These are phyloP conservation scores for Lasioglossum leucozonium DNA, from an alignment of 2,888 invertebrate species.

Conservation along the genomic window DNA sequence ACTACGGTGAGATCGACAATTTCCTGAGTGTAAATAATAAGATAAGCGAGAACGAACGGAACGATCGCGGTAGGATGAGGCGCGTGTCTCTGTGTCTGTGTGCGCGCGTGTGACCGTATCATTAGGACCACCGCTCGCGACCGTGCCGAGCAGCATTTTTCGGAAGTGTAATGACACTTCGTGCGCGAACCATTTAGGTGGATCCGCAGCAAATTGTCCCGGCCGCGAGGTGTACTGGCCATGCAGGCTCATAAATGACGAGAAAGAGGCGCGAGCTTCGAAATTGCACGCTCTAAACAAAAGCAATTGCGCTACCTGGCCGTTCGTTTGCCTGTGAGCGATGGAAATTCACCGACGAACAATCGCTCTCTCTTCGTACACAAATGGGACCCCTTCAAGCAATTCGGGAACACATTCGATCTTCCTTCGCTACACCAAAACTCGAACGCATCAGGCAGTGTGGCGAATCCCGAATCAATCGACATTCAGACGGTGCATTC, in stretches of 20 bases:
- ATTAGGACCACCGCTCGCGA: constrained; percentile 71
- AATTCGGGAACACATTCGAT: not conserved
- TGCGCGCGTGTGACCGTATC: constrained; percentile 64
- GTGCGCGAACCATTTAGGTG: constrained; percentile 76
- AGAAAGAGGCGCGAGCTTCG: constrained; percentile 53
- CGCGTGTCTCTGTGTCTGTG: constrained; percentile 52
- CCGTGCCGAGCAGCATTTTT: constrained; percentile 58
- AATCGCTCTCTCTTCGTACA: not conserved
- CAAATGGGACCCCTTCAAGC: not conserved
- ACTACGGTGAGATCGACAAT: not conserved
- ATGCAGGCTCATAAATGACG: constrained; percentile 60
- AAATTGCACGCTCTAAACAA: constrained; percentile 70
- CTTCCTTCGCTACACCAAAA: not conserved
- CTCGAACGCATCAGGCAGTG: not conserved
- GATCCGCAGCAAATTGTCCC: constrained; percentile 69
- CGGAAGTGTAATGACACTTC: constrained; percentile 75
- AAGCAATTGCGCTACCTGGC: constrained; percentile 49
- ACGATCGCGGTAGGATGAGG: constrained; percentile 29
- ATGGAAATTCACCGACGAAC: constrained; percentile 29
- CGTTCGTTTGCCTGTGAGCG: constrained; percentile 41
- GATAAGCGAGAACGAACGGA: constrained; percentile 25
- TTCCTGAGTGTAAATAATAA: not conserved
- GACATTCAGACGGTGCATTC: too few relatives aligned
- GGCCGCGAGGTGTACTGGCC: constrained; percentile 68
- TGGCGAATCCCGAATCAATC: not conserved